Percentiles rank a stretch among this genome's conserved stretches.
phyloP scores from a whole-genome alignment of 2,113 vertebrate genomes.

The Actinemys pallida region DNA sequence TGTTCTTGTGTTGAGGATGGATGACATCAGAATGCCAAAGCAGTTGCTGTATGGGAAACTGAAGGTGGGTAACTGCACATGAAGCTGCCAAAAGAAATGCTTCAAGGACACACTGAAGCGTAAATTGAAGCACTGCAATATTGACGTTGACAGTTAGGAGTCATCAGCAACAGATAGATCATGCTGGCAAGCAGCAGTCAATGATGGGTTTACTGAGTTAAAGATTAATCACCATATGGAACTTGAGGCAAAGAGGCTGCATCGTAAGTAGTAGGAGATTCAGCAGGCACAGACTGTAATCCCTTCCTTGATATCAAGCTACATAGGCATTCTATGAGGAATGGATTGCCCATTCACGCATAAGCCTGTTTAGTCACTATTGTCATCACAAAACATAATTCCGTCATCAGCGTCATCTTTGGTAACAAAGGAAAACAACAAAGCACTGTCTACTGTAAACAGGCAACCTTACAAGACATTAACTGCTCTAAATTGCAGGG shows the following conservation, averaged over 20 bases:
- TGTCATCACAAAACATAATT: background rate
- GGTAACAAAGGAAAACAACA: background rate
- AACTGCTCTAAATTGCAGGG: background rate
- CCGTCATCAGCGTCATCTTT: background rate
- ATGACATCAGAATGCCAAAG: background rate
- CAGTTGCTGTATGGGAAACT: background rate
- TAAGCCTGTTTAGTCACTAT: background rate
- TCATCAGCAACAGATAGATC: background rate
- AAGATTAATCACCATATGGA: background rate
- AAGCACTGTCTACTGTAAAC: background rate
- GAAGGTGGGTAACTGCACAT: background rate
- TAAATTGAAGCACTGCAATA: background rate
- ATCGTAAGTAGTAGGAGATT: background rate
- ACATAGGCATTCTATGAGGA: background rate
- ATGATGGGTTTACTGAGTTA: background rate
- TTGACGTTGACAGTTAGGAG: background rate
- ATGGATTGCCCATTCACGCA: background rate
- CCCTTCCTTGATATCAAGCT: background rate
- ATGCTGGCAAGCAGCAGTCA: background rate
- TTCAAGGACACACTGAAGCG: background rate
- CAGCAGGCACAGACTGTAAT: background rate
- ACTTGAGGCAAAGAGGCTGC: background rate
- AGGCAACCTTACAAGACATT: background rate
- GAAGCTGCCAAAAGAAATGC: background rate
- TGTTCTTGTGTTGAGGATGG: background rate